These are phyloP conservation scores for Graptemys geographica DNA, from an alignment of 2,797 vertebrate species.

Conservation along the genomic window DNA sequence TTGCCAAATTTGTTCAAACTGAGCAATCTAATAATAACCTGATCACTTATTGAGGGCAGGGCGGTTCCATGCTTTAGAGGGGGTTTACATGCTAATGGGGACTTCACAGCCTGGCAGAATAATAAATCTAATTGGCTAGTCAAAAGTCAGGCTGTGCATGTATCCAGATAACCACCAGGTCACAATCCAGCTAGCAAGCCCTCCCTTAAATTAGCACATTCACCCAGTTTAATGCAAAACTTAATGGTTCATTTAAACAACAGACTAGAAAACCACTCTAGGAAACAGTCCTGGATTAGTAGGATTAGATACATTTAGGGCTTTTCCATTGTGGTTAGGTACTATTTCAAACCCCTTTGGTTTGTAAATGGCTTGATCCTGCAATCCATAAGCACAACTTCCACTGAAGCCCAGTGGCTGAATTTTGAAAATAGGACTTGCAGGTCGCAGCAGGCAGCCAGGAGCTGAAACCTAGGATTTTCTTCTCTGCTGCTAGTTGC, in stretches of 20 bases:
- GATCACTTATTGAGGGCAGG: background rate
- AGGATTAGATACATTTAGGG: background rate
- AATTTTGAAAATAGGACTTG: background rate
- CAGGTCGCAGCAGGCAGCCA: background rate
- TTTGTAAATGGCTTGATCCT: background rate
- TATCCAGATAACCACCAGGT: background rate
- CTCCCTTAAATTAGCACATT: background rate
- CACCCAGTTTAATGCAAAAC: background rate
- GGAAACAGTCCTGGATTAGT: background rate
- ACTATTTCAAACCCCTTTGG: background rate
- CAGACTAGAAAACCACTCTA: background rate
- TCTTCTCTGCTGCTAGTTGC: background rate
- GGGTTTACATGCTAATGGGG: background rate
- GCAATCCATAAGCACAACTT: background rate
- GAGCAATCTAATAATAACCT: background rate
- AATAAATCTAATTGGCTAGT: background rate
- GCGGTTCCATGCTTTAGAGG: background rate
- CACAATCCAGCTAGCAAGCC: background rate
- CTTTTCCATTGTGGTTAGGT: background rate
- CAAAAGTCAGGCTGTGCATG: background rate
- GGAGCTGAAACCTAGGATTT: background rate
- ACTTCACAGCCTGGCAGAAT: background rate
- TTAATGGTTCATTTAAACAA: background rate
- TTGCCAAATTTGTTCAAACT: background rate
- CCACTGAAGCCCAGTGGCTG: background rate